Evolutionary conservation across 2,113 vertebrate genomes (phyloP), one percentile per base, ranked within the genome.

Genomic region (Nesoenas mayeri): DNA sequence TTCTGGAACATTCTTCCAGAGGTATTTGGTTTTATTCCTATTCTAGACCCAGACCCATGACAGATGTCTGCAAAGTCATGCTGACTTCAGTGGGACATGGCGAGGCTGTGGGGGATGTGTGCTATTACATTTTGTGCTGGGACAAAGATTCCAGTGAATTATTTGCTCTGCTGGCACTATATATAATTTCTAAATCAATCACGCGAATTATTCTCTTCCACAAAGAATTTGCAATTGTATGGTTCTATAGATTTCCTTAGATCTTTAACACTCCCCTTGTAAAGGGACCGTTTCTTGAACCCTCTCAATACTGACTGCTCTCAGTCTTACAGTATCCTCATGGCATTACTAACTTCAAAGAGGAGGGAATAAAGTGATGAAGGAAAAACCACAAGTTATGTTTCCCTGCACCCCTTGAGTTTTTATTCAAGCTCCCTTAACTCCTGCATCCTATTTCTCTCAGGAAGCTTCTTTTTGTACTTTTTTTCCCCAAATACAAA

Each of bases 361-460:
- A 93, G 19, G 15, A 89, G 11, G 11, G 24, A 74, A 61, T 62
- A 71, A 85, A 81, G 11, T 66, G 71, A 87, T 42, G 44, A 89
- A 6, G 9, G 21, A 77, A 91, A 69, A 91, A 8, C n/a, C 40
- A 73, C 28, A 65, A 48, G 12, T 21, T 85, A 6, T 32, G 50
- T 42, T 89, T 79, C 40, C 56, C 26, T 40, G 14, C 20, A 50
- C 4, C 51, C 3, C 22, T 15, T 69, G 6, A 11, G n/a, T 38
- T 88, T 96, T 95, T 62, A 83, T 72, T 90, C 77, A 62, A 82
- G 57, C 11, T 81, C 12, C 38, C 57, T 91, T 56, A 89, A 67
- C 16, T 72, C 50, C 31, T 80, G 28, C 34, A 86, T 47, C 44
- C 62, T 36, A 9, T 70, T 93, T 91, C 40, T 56, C 60, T 66